Evolutionary conservation across 2,797 vertebrate species (phyloP), one percentile per base, ranked within the genome.

Genomic region (Smutsia gigantea): DNA sequence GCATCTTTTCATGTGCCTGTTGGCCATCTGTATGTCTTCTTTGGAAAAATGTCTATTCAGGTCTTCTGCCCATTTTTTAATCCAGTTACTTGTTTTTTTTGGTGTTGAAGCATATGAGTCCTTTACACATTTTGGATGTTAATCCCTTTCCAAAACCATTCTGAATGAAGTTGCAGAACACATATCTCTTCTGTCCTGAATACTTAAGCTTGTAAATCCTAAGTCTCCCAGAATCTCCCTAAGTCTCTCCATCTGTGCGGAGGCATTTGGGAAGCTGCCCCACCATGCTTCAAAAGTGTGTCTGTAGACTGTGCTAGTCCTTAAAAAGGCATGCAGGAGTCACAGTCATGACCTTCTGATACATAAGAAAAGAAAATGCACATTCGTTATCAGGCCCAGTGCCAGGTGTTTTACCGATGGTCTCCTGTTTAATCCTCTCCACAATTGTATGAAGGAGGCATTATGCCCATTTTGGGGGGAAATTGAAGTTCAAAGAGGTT

Each of bases 401-500:
- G 9, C 13, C 34, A 39, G 31, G 61, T 42, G 61, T 84, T 77
- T 42, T 55, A 29, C 66, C 19, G 31, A 7, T 23, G 12, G 18
- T 55, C 15, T 88, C 39, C 19, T 75, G 14, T 81, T 27, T 69
- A 29, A 69, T 61, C 57, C 29, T 57, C 64, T 61, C n/a, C 4
- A 91, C 12, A 39, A 6, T 49, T 39, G 51, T 57, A 1, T 42
- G 71, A 34, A 75, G 46, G 51, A 25, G 21, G 25, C 8, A 0
- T 72, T 78, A 29, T n/a, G 53, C 88, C 88, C 37, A 18, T 77
- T 55, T 46, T 68, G 21, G 12, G 9, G 17, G 75, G 18, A 85
- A 74, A 10, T 17, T 49, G 61, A 92, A 64, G 55, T 75, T 93
- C 69, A 75, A 12, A 93, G 90, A 82, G 68, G 63, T 93, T 82